These are phyloP conservation scores for Drosophila trapezifrons DNA, from an alignment of 1,140 invertebrate species.

Conservation along the genomic window DNA sequence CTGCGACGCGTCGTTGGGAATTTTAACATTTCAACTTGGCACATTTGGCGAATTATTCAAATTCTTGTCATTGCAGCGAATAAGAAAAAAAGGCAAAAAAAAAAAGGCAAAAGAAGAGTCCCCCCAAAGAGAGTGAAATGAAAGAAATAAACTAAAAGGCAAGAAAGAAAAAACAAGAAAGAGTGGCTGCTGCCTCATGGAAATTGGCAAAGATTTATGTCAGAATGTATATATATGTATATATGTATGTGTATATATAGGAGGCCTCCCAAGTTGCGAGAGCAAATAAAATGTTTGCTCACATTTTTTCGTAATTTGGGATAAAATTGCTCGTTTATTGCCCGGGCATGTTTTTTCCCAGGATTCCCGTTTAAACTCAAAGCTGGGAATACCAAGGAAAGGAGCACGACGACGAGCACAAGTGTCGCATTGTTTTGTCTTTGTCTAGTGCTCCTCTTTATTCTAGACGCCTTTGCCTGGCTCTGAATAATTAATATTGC, in stretches of 20 bases:
- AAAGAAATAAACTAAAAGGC: conserved; percentile 54
- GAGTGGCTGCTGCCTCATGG: conserved; percentile 27
- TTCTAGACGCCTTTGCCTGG: conserved; percentile 28
- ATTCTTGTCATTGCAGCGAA: conserved; percentile 78
- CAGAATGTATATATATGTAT: conserved; percentile 17
- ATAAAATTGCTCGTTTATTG: conserved; percentile 77
- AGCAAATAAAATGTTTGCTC: conserved; percentile 79
- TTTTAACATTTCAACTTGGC: conserved; percentile 83
- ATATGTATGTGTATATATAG: conserved; percentile 2
- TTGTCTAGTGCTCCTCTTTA: conserved; percentile 10
- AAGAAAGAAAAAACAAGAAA: conserved; percentile 1
- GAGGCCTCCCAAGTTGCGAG: conserved; percentile 56
- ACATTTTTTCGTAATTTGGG: conserved; percentile 80
- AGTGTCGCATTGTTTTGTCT: conserved; percentile 45
- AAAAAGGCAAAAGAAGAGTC: conserved; percentile 17
- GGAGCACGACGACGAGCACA: background rate
- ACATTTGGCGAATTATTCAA: conserved; percentile 81
- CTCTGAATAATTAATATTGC: conserved; percentile 79
- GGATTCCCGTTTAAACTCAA: conserved; percentile 57
- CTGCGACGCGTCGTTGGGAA: conserved; percentile 60
- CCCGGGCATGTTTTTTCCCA: conserved; percentile 53
- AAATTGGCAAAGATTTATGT: conserved; percentile 75
- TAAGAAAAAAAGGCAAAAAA: conserved; percentile 7
- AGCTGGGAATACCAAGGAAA: conserved; percentile 1
- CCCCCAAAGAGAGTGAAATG: conserved; percentile 24